Evolutionary conservation across 30 jellyfish, hydroid and myxozoan genomes (phyloP), one percentile per base, ranked within the genome.

Genomic region (Pelagia noctiluca): DNA sequence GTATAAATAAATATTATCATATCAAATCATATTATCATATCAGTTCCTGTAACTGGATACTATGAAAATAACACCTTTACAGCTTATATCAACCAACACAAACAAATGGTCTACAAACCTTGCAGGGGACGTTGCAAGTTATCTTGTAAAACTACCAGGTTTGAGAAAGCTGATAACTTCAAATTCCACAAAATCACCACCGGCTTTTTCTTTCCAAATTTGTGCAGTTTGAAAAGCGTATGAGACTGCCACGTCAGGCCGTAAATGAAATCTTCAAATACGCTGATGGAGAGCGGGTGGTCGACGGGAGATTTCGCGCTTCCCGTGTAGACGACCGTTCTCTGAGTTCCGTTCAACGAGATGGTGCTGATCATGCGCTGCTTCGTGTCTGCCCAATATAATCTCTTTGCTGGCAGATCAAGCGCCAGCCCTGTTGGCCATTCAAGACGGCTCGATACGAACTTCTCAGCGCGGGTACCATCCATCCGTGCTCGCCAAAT

Each of bases 321-420:
- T 31, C 84, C 26, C 19, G 94, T 61, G 21, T 49, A 35, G 7
- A 88, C 92, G 38, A 84, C 64, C n/a, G 86, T 38, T 46, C 97
- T 67, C 16, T 54, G 84, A 1, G 91, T 72, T 2, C 99, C 99
- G 73, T 88, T 97, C 63, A 88, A 16, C 38, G 48, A 57, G 35
- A 94, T 70, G 33, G 97, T 31, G 50, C 68, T 97, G 12, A 94
- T 83, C 22, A 85, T 22, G 28, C 76, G 95, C 76, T 88, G 96
- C 54, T 94, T 88, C 38, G 93, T 71, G 48, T 94, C 99, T 0
- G 99, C 97, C 99, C 99, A 94, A 28, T 80, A 94, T 63, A 94
- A 73, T 5, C 97, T 84, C 36, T 76, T 66, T 24, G 96, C 90
- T 22, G 97, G 90, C 5, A 64, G 84, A 71, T 94, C 99, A 16